Evolutionary conservation across 23 tunicate species (phyloP), one percentile per base, ranked within the genome.

Genomic region (Ascidia mentula): DNA sequence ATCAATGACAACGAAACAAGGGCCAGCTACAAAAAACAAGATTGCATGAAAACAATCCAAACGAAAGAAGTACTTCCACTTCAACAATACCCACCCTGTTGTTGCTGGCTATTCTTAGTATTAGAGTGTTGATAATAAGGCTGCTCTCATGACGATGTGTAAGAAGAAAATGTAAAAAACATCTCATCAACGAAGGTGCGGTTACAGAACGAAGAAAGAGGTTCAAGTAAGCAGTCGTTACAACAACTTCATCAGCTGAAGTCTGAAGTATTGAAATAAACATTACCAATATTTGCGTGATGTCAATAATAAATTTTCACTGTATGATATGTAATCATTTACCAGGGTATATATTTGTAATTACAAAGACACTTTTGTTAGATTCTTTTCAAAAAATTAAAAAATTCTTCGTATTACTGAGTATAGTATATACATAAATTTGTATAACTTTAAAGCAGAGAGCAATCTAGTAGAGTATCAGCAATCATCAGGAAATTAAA

Each of bases 141-240:
- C 85, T 69, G 86, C 76, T 87, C 69, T 95, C 99, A 72, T 95
- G 96, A 28, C 91, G 70, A 76, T 95, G 99, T 4, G 89, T 85
- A 28, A 95, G 86, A 8, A 95, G 79, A 53, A 95, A 95, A 69
- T 79, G 73, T 5, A 95, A 80, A 77, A 95, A 89, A 71, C 91
- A 86, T 46, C 88, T 77, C 80, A 95, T 71, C 60, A 95, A 80
- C 37, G 92, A 69, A 6, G 86, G 92, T 12, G 96, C 91, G 30
- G 96, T 95, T 9, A 90, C 96, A 13, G 99, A 95, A 20, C 84
- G 86, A 18, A 95, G 85, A 59, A 95, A 95, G 45, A 95, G 89
- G 85, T 95, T 90, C 6, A 95, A 75, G 61, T 95, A 95, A 0
- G 99, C 99, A 0, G 95, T 95, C 33, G 99, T 93, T 40, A 93